These are phyloP conservation scores for Anguilla obscura DNA, from an alignment of 2,797 vertebrate genomes.

Conservation along the genomic window DNA sequence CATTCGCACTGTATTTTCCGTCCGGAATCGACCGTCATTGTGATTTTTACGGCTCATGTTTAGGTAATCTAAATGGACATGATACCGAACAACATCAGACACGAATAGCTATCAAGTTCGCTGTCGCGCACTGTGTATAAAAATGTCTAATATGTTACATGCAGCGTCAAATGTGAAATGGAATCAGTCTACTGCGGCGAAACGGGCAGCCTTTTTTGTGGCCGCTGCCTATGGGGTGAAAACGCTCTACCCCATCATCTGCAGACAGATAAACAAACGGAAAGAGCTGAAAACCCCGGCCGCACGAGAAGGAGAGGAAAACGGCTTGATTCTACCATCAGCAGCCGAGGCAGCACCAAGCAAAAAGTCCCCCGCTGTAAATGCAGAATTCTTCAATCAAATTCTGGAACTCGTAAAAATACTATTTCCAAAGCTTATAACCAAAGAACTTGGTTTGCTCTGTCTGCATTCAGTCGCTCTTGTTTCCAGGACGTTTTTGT, in stretches of 20 bases:
- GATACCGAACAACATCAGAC: constrained; percentile 26
- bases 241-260: constrained; percentile 82
- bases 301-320: constrained; percentile 52
- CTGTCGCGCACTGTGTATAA: constrained; percentile 40
- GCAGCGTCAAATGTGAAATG: constrained; percentile 78
- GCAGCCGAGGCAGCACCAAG: constrained; percentile 31
- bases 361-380: constrained; percentile 76
- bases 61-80: constrained; percentile 56
- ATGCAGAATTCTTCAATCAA: constrained; percentile 86
- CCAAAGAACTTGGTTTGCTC: constrained; percentile 84
- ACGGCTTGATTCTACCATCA: constrained; percentile 55
- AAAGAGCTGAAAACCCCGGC: constrained; percentile 29
- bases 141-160: constrained; percentile 79
- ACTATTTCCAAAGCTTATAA: constrained; percentile 87
- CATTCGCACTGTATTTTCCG: background rate
- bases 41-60: background rate
- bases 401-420: constrained; percentile 84
- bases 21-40: background rate
- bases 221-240: constrained; percentile 85
- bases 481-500: constrained; percentile 92
- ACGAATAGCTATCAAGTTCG: constrained; percentile 40
- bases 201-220: constrained; percentile 80
- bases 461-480: constrained; percentile 89
- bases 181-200: constrained; percentile 77
- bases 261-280: constrained; percentile 63